Evolutionary conservation across 2,113 vertebrate genomes (phyloP).

Genomic region (Danionella cerebrum): DNA sequence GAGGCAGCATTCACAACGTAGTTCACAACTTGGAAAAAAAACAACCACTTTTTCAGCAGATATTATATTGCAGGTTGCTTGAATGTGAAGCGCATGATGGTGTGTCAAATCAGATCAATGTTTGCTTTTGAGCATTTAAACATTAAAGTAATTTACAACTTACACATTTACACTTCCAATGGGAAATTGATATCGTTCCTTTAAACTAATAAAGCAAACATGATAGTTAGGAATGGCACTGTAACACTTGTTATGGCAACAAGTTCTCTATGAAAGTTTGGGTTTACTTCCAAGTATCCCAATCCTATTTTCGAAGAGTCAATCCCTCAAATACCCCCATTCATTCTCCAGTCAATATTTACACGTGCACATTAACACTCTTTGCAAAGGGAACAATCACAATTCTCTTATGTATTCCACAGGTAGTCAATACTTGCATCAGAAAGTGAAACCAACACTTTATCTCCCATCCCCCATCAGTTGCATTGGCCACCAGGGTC

Average conservation of each 20-base stretch:
- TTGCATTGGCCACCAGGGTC: neutral
- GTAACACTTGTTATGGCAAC: conserved; percentile 23
- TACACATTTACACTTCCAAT: conserved; percentile 45
- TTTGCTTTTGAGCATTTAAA: conserved; percentile 43
- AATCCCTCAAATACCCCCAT: neutral
- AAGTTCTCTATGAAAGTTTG: conserved; percentile 16
- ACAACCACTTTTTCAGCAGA: conserved; percentile 38
- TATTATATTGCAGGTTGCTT: conserved; percentile 24
- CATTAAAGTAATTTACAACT: conserved; percentile 44
- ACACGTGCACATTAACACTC: conserved; percentile 15
- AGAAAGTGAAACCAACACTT: conserved; percentile 13
- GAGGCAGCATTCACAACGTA: conserved; percentile 30
- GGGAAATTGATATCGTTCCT: conserved; percentile 37
- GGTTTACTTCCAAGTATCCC: neutral
- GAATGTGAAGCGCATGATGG: conserved; percentile 19
- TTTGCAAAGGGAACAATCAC: neutral
- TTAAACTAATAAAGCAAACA: conserved; percentile 40
- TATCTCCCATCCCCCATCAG: neutral
- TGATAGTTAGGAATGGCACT: conserved; percentile 49
- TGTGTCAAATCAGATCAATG: conserved; percentile 32
- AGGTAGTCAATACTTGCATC: neutral
- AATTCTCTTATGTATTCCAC: conserved; percentile 5
- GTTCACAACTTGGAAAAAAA: conserved; percentile 8
- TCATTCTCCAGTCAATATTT: conserved; percentile 16
- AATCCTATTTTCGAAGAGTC: neutral